Percentiles rank a stretch among this genome's conserved stretches.
These are phyloP conservation scores for Phaonia tiefii DNA, from an alignment of 2,888 invertebrate genomes.

Conservation along the genomic window DNA sequence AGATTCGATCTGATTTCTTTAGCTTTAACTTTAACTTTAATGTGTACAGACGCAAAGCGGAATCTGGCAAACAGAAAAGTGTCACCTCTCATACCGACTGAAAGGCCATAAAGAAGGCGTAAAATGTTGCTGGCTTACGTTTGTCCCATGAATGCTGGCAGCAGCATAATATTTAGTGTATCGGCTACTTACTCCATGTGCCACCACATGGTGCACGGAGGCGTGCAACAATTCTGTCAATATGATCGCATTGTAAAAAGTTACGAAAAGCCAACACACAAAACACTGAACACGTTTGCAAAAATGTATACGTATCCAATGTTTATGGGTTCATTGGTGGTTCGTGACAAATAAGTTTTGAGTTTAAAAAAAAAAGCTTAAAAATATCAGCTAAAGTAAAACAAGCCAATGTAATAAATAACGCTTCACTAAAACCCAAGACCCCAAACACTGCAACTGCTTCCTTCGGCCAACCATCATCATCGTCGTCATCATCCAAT, in stretches of 20 bases:
- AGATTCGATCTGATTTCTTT: conserved; percentile 66
- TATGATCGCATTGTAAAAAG: neutral
- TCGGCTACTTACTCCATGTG: neutral
- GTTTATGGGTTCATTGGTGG: conserved; percentile 64
- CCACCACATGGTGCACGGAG: conserved; percentile 21
- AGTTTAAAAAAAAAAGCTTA: neutral
- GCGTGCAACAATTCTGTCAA: conserved; percentile 18
- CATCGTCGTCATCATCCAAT: no score
- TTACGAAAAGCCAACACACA: conserved; percentile 11
- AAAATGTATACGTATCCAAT: conserved; percentile 31
- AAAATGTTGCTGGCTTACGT: no score
- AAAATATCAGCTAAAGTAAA: neutral
- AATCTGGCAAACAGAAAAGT: conserved; percentile 23
- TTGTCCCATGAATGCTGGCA: no score
- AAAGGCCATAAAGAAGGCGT: neutral
- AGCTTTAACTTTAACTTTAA: conserved; percentile 12
- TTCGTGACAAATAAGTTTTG: conserved; percentile 64
- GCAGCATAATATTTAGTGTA: neutral
- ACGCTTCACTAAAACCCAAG: neutral
- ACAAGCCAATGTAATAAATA: conserved; percentile 1
- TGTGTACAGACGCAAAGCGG: neutral
- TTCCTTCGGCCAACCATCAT: no score
- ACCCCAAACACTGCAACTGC: neutral
- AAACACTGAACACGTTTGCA: conserved; percentile 48
- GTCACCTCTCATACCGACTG: conserved; percentile 20